Evolutionary conservation across 2,888 invertebrate species (phyloP), one percentile per base, ranked within the genome.

Genomic region (Miltochrista miniata): DNA sequence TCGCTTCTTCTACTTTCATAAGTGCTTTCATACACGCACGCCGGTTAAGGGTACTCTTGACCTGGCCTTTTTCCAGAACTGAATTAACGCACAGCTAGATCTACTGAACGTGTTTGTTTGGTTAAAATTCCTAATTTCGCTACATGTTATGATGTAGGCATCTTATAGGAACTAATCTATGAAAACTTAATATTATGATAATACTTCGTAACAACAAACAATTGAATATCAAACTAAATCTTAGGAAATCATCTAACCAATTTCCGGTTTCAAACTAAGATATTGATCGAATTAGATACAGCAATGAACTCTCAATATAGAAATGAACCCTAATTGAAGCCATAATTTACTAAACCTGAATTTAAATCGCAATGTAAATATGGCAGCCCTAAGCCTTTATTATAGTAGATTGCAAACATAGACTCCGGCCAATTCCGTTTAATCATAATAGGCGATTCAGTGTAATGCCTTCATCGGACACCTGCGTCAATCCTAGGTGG

Each of bases 401-500:
- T 83, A 65, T 64, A 73, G 75, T 74, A 84, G 87, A 87, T 87
- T 82, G 83, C 85, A 85, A 87, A 87, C 81, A 82, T 76, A 79
- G 81, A 81, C 81, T 75, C 74, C 60, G 59, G 58, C 62, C 79
- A 77, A 82, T 83, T 81, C 77, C 73, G 73, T 72, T 82, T 81
- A 85, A 87, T 89, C 85, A 83, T 87, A 87, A 88, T 87, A 74
- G 86, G 68, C 76, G 80, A 81, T 85, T 85, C 83, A 75, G 76
- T 74, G 77, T 89, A 87, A 90, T 90, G 85, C 87, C 88, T 89
- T 89, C 87, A 89, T 89, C 78, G 83, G 71, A 75, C 85, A 88
- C 87, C 86, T 87, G 87, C 75, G 76, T 65, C 69, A 59, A 65
- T 55, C 57, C 61, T 74, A 70, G 74, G 77, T 72, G 70, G 75